phyloP scores from a whole-genome alignment of 2,113 vertebrate species.

The Stigmatopora nigra region DNA sequence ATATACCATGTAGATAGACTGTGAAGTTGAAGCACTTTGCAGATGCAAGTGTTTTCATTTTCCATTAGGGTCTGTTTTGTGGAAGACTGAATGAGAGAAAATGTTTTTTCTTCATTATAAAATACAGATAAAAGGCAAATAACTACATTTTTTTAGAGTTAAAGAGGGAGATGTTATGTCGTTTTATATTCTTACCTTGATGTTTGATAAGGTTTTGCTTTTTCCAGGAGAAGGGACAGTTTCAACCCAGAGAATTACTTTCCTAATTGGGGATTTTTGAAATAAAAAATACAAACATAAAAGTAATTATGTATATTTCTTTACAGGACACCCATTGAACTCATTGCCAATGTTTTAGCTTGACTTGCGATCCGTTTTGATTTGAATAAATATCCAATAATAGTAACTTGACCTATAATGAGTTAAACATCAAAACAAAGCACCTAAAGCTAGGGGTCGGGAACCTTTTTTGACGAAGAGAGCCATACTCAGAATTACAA shows the following conservation, averaged over 20 bases:
- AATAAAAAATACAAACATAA: background rate
- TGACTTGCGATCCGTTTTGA: no score
- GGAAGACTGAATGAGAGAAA: conserved; percentile 23
- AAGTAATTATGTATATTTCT: background rate
- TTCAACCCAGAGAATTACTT: conserved; percentile 37
- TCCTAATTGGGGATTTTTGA: conserved; percentile 24
- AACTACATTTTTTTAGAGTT: background rate
- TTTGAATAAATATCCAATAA: no score
- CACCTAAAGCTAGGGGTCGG: no score
- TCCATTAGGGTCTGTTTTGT: background rate
- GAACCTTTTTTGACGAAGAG: no score
- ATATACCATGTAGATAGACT: conserved; percentile 32
- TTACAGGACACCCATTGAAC: background rate
- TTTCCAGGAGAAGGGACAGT: conserved; percentile 59
- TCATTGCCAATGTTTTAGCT: no score
- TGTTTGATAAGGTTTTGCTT: conserved; percentile 53
- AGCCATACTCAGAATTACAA: no score
- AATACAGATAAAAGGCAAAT: background rate
- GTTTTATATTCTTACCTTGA: conserved; percentile 41
- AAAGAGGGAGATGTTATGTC: background rate
- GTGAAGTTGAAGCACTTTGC: conserved; percentile 35
- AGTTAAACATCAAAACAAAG: background rate
- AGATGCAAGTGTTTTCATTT: conserved; percentile 20
- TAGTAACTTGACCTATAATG: no score
- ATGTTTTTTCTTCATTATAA: background rate